Base-by-base conservation (phyloP, 2,888 invertebrate species). In the Thecocarcelia acutangulata region DNA sequence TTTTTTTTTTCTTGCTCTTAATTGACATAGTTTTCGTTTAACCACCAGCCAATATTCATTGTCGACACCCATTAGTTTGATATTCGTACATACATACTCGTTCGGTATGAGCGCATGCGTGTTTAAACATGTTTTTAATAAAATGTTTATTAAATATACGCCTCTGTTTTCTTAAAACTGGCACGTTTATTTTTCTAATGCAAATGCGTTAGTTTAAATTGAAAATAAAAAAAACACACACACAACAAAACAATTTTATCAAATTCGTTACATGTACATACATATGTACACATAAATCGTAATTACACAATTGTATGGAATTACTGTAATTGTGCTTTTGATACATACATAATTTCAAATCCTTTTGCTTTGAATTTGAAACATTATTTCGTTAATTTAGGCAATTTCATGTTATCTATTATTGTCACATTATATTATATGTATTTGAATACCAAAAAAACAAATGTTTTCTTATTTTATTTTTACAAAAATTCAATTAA, bases 1-100 rank as follows among this genome's bases (percentile, higher is more conserved):
- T 28, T 28, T 28, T 48, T 48, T 74, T 46, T 63, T 37, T 46
- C 3, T 44, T 63, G 24, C 12, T 70, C 61, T 58, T 64, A 77
- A 70, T 78, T 78, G 72, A 78, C 78, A 72, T 72, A 72, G 72
- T 78, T 78, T 72, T 58, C 56, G 63, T 52, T 52, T 33, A 44
- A 17, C 48, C 50, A 72, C 44, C 72, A 78, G 44, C 58, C 64
- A 40, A 17, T 66, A 78, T 78, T 72, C 72, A 33, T 78, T 66
- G 56, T 52, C 64, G 72, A 72, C 70, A 78, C 78, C 78, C 58
- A 72, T 72, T 72, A 44, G 21, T 73, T 46, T 72, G 12, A 13
- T 56, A 5, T 28, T 15, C 2, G 8, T 33, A 8, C 33, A 33
- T 33, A 33, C 4, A 33, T 8, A 33, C 33, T 8, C 33, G 33